A percentile compares a stretch with the other conserved stretches of the same genome.
phyloP scores from a whole-genome alignment of 2,797 vertebrate species.

The Peromyscus melanophrys region DNA sequence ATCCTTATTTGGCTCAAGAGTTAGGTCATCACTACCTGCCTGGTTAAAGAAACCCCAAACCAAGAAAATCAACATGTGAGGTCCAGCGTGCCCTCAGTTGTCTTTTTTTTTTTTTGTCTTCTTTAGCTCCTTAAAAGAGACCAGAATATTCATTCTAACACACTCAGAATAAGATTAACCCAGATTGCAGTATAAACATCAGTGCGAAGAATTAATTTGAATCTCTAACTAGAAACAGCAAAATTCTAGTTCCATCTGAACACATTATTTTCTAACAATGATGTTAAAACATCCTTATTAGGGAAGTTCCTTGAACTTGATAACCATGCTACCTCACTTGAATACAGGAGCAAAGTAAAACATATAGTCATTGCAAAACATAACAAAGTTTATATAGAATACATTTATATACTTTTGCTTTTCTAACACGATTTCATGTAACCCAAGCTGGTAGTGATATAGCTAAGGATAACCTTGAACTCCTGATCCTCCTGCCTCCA shows the following conservation, averaged over 20 bases:
- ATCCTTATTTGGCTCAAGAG: neutral
- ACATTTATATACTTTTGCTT: neutral
- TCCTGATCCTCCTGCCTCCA: too few relatives aligned
- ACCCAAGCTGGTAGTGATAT: neutral
- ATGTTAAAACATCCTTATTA: conserved; percentile 27
- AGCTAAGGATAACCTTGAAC: neutral
- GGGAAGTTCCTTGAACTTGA: neutral
- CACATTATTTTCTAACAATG: neutral
- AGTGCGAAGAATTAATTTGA: neutral
- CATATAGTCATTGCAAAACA: neutral
- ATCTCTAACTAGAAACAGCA: conserved; percentile 1
- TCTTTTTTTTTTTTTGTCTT: neutral
- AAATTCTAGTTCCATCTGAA: conserved; percentile 28
- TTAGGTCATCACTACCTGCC: conserved; percentile 8
- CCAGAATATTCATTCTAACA: neutral
- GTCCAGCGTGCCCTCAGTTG: neutral
- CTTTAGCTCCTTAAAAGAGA: neutral
- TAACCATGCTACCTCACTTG: neutral
- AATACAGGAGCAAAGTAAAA: conserved; percentile 30
- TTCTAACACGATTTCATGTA: neutral
- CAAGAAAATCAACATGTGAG: conserved; percentile 2
- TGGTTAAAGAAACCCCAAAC: conserved; percentile 6
- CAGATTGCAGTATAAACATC: neutral
- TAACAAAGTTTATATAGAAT: neutral
- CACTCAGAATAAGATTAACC: neutral